Evolutionary conservation across 2,888 invertebrate species (phyloP).

Genomic region (Cantharis rufa): DNA sequence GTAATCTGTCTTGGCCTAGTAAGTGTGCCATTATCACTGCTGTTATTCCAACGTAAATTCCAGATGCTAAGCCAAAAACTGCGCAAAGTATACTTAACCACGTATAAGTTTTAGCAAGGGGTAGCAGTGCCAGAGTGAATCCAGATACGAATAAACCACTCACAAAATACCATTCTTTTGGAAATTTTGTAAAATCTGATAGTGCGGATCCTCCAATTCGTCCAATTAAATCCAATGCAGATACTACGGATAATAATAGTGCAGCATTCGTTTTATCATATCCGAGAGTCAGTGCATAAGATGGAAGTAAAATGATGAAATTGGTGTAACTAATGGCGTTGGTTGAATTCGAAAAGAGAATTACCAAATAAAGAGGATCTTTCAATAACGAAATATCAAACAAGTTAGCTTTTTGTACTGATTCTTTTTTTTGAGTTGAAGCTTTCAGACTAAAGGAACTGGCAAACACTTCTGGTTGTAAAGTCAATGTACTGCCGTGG

Average conservation of each 20-base stretch:
- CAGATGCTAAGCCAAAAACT: constrained; percentile 80
- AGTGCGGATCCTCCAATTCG: constrained; percentile 84
- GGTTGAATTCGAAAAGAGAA: constrained; percentile 82
- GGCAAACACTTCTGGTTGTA: constrained; percentile 77
- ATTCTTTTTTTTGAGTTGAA: constrained; percentile 53
- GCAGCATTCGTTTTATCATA: constrained; percentile 75
- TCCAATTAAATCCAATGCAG: constrained; percentile 78
- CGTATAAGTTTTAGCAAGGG: constrained; percentile 67
- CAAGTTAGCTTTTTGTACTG: constrained; percentile 63
- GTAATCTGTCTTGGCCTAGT: constrained; percentile 80
- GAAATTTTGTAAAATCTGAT: constrained; percentile 75
- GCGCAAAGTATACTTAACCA: constrained; percentile 72
- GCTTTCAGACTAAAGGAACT: constrained; percentile 78
- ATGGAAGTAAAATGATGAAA: constrained; percentile 79
- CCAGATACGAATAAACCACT: constrained; percentile 79
- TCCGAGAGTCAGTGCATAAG: constrained; percentile 72
- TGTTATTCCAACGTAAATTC: constrained; percentile 83
- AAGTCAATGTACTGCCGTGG: constrained; percentile 80
- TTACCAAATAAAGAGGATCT: constrained; percentile 81
- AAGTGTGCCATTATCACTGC: constrained; percentile 88
- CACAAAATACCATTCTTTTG: constrained; percentile 82
- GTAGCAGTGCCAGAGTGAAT: constrained; percentile 71
- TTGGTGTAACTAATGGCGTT: constrained; percentile 87
- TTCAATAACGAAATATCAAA: constrained; percentile 74
- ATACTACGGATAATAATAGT: constrained; percentile 77